Conservation (phyloP, 2,113 vertebrate species). For the Syngnathus typhle region DNA sequence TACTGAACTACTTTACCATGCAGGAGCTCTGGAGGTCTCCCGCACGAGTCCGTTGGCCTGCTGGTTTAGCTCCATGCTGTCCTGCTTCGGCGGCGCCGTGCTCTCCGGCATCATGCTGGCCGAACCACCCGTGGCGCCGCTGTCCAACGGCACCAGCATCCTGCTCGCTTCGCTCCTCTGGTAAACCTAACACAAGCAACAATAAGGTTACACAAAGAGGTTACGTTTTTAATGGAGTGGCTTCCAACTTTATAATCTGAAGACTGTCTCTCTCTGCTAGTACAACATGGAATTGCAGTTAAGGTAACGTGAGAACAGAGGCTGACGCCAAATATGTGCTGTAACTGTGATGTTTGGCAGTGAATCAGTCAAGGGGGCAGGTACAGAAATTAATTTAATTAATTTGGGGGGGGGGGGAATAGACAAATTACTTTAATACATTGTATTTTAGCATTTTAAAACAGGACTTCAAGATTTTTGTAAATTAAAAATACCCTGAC, state of each 20-base stretch:
- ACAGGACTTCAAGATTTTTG: too few species aligned
- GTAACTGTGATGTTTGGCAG: too few species aligned
- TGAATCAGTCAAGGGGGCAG: too few species aligned
- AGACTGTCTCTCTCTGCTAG: slow-evolving; percentile 35
- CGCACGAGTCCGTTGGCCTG: slow-evolving; percentile 84
- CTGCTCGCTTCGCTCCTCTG: slow-evolving; percentile 86
- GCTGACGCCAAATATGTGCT: too few species aligned
- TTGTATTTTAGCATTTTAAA: too few species aligned
- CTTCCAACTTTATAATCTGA: neutral
- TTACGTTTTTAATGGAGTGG: neutral
- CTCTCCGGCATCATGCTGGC: slow-evolving; percentile 86
- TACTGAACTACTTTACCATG: neutral
- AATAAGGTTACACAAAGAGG: neutral
- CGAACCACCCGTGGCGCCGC: slow-evolving; percentile 81
- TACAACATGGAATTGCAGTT: slow-evolving; percentile 26
- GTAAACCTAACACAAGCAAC: slow-evolving; percentile 64
- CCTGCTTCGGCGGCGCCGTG: slow-evolving; percentile 90
- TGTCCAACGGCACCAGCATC: slow-evolving; percentile 79
- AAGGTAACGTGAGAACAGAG: neutral
- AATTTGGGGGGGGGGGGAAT: too few species aligned
- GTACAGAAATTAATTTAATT: too few species aligned
- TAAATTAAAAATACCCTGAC: too few species aligned
- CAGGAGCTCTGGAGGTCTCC: slow-evolving; percentile 79
- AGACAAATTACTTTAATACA: too few species aligned
- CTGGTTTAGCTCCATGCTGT: slow-evolving; percentile 97